phyloP scores from a whole-genome alignment of 2,113 vertebrate species.

The Orientallactaga bullata region DNA sequence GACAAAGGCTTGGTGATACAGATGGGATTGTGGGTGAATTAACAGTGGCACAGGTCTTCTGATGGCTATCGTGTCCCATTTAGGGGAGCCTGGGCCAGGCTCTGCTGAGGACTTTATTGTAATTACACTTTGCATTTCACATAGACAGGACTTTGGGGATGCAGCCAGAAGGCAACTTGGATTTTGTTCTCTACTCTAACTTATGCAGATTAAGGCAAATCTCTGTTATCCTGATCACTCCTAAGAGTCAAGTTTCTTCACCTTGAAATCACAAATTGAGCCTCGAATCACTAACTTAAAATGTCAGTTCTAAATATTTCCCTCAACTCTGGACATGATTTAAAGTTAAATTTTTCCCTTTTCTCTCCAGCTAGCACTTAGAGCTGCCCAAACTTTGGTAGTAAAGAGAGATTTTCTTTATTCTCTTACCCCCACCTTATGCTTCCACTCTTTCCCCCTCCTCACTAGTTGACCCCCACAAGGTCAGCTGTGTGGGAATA shows the following conservation, averaged over 20 bases:
- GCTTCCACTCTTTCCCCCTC: neutral
- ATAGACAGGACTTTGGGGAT: neutral
- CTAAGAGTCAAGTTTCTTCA: no score
- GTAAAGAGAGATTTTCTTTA: neutral
- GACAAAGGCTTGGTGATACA: neutral
- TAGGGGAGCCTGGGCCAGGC: neutral
- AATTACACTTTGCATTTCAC: no score
- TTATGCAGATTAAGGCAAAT: neutral
- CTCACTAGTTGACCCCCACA: no score
- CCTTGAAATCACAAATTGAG: no score
- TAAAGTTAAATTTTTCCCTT: neutral
- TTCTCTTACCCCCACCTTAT: accelerated
- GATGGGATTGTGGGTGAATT: neutral
- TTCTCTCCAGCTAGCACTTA: neutral
- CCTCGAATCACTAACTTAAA: neutral
- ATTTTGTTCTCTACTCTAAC: neutral
- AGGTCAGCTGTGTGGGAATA: no score
- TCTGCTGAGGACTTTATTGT: neutral
- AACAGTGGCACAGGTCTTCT: no score
- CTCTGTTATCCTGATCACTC: neutral
- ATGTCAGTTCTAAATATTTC: neutral
- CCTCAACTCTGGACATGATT: neutral
- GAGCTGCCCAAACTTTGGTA: accelerated
- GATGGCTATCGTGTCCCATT: neutral
- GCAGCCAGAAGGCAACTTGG: neutral